A percentile compares a stretch with the other conserved stretches of the same genome.
phyloP scores from a whole-genome alignment of 2,888 invertebrate genomes.

The Octonoba sinensis region DNA sequence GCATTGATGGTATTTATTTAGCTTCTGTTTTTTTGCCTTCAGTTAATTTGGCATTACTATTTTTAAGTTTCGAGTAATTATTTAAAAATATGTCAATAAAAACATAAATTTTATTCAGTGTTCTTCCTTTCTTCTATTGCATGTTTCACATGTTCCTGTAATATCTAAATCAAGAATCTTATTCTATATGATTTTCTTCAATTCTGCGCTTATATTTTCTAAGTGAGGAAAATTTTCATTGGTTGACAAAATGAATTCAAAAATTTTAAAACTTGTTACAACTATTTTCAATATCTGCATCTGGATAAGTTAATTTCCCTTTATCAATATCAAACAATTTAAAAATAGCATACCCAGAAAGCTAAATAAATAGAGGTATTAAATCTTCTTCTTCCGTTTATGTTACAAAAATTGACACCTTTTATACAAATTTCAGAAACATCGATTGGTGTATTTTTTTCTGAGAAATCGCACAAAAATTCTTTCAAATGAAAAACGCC shows the following conservation, averaged over 20 bases:
- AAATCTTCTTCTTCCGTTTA: not conserved
- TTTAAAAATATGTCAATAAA: not conserved
- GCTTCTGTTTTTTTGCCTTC: too few species aligned
- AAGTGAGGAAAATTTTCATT: not conserved
- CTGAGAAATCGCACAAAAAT: not conserved
- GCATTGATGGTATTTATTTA: too few species aligned
- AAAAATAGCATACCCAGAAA: not conserved
- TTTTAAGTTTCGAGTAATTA: not conserved
- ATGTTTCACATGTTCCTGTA: not conserved
- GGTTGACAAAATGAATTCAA: not conserved
- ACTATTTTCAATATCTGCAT: not conserved
- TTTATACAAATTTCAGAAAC: not conserved
- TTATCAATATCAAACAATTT: not conserved
- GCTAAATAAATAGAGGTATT: not conserved
- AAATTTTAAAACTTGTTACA: not conserved
- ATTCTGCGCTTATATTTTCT: not conserved
- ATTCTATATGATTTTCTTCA: not conserved
- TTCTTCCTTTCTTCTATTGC: not conserved
- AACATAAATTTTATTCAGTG: not conserved
- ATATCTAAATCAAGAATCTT: not conserved
- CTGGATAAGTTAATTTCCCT: not conserved
- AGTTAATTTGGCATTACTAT: too few species aligned
- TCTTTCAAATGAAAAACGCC: not conserved
- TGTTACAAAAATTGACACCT: not conserved
- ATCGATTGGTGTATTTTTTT: not conserved